Evolutionary conservation across 2,888 invertebrate genomes (phyloP).

Genomic region (Atherix ibis): DNA sequence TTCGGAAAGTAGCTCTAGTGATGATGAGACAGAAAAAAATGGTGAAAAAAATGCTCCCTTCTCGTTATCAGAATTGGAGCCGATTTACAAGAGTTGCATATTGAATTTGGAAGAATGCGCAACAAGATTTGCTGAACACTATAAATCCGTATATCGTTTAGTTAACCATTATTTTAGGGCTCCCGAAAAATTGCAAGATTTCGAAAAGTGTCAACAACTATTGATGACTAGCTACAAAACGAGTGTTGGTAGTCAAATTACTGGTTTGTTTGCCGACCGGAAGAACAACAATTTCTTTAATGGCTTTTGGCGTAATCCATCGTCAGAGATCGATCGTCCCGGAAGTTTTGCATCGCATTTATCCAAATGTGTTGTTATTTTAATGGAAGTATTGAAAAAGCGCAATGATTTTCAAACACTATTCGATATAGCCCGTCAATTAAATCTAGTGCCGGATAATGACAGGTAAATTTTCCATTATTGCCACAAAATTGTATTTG

Average conservation of each 20-base stretch:
- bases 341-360: conserved; percentile 87
- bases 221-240: conserved; percentile 53
- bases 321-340: conserved; percentile 76
- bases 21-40: conserved; percentile 15
- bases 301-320: conserved; percentile 84
- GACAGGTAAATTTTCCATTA: conserved; percentile 50
- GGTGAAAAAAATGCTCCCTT: conserved; percentile 16
- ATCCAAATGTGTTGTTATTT: conserved; percentile 64
- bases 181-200: conserved; percentile 46
- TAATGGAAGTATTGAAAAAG: conserved; percentile 65
- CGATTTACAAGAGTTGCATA: conserved; percentile 50
- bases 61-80: conserved; percentile 24
- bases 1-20: conserved; percentile 29
- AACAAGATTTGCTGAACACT: conserved; percentile 75
- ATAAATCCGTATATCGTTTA: conserved; percentile 79
- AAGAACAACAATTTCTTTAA: conserved; percentile 80
- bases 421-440: conserved; percentile 60
- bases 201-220: conserved; percentile 52
- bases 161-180: conserved; percentile 69
- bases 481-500: conserved; percentile 2
- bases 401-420: conserved; percentile 66
- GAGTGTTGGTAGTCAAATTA: conserved; percentile 47
- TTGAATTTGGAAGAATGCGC: conserved; percentile 73
- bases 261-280: conserved; percentile 72
- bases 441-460: conserved; percentile 65